Percentiles rank a stretch among this genome's conserved stretches.
These are phyloP conservation scores for Drosophila mauritiana DNA, from an alignment of 1,140 invertebrate genomes.

Conservation along the genomic window DNA sequence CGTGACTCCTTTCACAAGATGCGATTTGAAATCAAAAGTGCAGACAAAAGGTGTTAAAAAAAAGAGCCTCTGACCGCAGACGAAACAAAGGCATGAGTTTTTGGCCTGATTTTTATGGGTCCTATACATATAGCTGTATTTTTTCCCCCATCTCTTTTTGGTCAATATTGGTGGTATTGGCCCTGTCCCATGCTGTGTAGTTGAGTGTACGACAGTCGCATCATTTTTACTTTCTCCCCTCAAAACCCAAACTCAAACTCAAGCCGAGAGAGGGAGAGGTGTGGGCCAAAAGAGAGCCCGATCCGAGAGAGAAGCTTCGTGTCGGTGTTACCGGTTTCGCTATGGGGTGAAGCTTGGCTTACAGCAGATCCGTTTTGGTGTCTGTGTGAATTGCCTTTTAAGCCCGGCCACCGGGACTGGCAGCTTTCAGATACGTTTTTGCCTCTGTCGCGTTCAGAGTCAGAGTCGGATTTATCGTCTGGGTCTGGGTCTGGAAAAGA, in stretches of 20 bases:
- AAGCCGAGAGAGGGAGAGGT: conserved; percentile 13
- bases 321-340: conserved; percentile 31
- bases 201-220: conserved; percentile 56
- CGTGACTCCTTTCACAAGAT: conserved; percentile 80
- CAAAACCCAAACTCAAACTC: not conserved
- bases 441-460: conserved; percentile 66
- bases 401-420: conserved; percentile 57
- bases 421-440: conserved; percentile 84
- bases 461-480: conserved; percentile 53
- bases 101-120: conserved; percentile 44
- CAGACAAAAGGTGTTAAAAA: conserved; percentile 78
- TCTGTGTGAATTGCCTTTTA: conserved; percentile 74
- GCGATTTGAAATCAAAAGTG: conserved; percentile 68
- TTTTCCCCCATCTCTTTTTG: conserved; percentile 47
- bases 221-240: conserved; percentile 72
- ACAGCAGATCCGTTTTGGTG: conserved; percentile 71
- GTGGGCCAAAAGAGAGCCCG: conserved; percentile 13
- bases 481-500: conserved; percentile 46
- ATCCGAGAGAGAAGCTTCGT: conserved; percentile 15
- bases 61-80: conserved; percentile 53
- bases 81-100: conserved; percentile 57
- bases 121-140: conserved; percentile 11
- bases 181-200: conserved; percentile 61
- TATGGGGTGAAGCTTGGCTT: conserved; percentile 52
- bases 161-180: not conserved